Percentiles rank a stretch among this genome's conserved stretches.
These are phyloP conservation scores for Dreissena rostriformis DNA, from an alignment of 1,140 invertebrate genomes.

Conservation along the genomic window DNA sequence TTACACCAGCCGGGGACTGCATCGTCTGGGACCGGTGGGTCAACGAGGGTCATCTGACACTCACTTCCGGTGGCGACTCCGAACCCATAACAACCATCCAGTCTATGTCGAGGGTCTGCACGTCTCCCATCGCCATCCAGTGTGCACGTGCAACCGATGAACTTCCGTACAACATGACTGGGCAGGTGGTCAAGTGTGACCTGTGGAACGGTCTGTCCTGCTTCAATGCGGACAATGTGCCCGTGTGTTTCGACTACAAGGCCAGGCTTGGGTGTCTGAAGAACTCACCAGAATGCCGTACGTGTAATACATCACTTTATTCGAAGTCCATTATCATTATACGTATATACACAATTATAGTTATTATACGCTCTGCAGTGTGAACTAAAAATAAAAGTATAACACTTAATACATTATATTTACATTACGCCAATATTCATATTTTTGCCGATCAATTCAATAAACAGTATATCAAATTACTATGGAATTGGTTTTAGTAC, in stretches of 20 bases:
- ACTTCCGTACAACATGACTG: conserved; percentile 51
- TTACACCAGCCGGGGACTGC: conserved; percentile 52
- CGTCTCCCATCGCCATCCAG: conserved; percentile 68
- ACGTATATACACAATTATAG: no score
- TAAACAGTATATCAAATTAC: no score
- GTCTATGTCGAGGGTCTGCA: conserved; percentile 51
- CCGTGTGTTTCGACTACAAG: conserved; percentile 76
- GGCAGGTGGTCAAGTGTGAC: conserved; percentile 88
- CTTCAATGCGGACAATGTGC: conserved; percentile 68
- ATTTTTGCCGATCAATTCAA: no score
- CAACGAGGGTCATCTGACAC: conserved; percentile 57
- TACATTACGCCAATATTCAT: no score
- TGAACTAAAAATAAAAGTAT: no score
- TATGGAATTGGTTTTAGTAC: no score
- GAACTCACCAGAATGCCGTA: conserved; percentile 62
- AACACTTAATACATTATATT: no score
- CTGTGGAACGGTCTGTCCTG: conserved; percentile 88
- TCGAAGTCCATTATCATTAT: no score
- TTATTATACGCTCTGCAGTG: no score
- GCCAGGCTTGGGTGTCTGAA: conserved; percentile 74
- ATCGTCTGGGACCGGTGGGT: conserved; percentile 68
- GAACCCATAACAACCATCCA: conserved; percentile 56
- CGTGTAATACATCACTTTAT: conserved; percentile 26
- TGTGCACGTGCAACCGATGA: conserved; percentile 67
- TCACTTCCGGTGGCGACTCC: conserved; percentile 58